These are phyloP conservation scores for Vidua macroura DNA, from an alignment of 2,113 vertebrate species.

Conservation along the genomic window DNA sequence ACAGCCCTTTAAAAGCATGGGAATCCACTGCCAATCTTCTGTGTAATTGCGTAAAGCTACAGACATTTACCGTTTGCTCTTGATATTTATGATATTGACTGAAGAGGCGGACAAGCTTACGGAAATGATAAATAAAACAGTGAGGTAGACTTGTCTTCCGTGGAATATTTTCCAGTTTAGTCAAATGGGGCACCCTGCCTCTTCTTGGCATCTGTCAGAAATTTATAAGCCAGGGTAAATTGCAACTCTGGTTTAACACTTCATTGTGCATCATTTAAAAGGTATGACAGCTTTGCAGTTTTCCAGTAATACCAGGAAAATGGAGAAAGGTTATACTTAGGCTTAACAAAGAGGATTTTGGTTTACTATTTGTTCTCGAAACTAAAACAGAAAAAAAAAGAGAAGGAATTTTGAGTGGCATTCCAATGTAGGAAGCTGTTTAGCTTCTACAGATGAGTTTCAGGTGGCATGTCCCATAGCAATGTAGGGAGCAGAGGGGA, in stretches of 20 bases:
- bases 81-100: conserved; percentile 58
- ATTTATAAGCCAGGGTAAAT: conserved; percentile 70
- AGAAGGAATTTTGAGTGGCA: neutral
- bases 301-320: conserved; percentile 61
- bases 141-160: conserved; percentile 65
- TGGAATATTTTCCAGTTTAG: conserved; percentile 73
- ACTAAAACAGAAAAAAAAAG: neutral
- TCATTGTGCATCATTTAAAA: conserved; percentile 73
- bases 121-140: conserved; percentile 68
- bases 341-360: conserved; percentile 49
- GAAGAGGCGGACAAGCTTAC: conserved; percentile 39
- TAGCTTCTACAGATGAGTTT: neutral
- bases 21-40: neutral
- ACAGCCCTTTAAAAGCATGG: neutral
- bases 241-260: conserved; percentile 71
- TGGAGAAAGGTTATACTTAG: conserved; percentile 31
- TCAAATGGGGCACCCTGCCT: conserved; percentile 52
- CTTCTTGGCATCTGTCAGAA: conserved; percentile 60
- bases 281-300: conserved; percentile 57
- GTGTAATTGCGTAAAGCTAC: neutral
- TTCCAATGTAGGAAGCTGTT: neutral
- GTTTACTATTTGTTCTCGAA: neutral
- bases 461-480: neutral
- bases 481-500: fast-evolving
- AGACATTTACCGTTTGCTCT: conserved; percentile 46